Evolutionary conservation across 2,797 vertebrate species (phyloP), one percentile per base, ranked within the genome.

Genomic region (Sphenodon punctatus): DNA sequence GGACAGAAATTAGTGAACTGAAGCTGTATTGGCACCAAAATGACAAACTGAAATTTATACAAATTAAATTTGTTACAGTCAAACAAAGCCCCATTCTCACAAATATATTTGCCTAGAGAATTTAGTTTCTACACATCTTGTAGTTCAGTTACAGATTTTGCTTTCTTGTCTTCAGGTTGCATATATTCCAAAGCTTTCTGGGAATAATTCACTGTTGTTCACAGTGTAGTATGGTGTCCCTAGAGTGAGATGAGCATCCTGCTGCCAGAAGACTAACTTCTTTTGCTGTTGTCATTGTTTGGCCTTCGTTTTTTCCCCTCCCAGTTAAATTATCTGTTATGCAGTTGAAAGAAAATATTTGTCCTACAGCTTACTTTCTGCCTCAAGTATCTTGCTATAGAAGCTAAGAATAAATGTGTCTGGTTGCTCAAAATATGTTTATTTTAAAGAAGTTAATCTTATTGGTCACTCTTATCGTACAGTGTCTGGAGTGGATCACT

Each of bases 51-150:
- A 39, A 45, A 41, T 41, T 90, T 82, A 39, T 42, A 34, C 80
- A 80, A 88, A 85, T 53, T 53, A 78, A 53, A 78, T 64, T 65
- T 88, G 84, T 67, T 78, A 75, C 80, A 89, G 67, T 71, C 83
- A 34, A 45, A 79, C 59, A 23, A 49, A 67, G 46, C 79, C 48
- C 58, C 45, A 30, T 45, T 65, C 8, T 39, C 86, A 87, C 80
- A 55, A 68, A 79, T 79, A 49, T 39, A 56, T 43, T 70, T 58
- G 17, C 20, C 0, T 41, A 36, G 67, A 75, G 60, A 20, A 15
- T 60, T 63, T 66, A 43, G 3, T 19, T 19, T 22, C 25, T 5
- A 46, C 84, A 74, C 36, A 75, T 61, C 39, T 43, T 70, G 10
- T 60, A 75, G 45, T 87, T 91, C 23, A 15, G 64, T 82, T 87